Evolutionary conservation across 2,113 vertebrate species (phyloP).

Genomic region (Campylorhamphus procurvoides): DNA sequence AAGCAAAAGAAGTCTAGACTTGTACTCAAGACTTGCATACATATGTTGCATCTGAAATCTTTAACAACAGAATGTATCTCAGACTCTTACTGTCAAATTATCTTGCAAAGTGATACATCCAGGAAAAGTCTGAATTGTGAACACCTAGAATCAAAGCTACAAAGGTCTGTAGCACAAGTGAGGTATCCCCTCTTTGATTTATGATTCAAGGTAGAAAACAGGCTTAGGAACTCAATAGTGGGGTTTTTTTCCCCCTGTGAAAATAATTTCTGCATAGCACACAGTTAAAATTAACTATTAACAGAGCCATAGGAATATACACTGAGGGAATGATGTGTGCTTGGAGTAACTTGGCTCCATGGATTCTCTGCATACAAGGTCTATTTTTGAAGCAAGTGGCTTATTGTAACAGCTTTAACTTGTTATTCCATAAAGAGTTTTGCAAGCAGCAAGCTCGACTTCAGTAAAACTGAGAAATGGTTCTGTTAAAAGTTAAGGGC

Average conservation of each 20-base stretch:
- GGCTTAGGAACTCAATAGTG: not conserved
- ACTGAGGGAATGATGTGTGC: not conserved
- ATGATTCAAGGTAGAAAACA: not conserved
- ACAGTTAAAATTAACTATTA: constrained; percentile 40
- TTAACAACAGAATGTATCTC: not conserved
- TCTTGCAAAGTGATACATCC: not conserved
- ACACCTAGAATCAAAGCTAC: not conserved
- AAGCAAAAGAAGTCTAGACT: not conserved
- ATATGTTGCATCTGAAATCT: not conserved
- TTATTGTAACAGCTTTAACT: constrained; percentile 25
- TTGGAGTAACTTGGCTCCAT: constrained; percentile 2
- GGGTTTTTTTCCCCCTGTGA: not conserved
- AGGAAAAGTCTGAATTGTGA: not conserved
- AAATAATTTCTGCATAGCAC: constrained; percentile 16
- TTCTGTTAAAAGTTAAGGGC: not conserved
- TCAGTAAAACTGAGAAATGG: not conserved
- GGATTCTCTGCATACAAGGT: not conserved
- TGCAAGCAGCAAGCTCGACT: not conserved
- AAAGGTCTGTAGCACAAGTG: not conserved
- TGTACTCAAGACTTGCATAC: not conserved
- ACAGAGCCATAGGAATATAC: constrained; percentile 14
- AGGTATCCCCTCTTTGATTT: not conserved
- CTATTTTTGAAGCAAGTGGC: constrained; percentile 53
- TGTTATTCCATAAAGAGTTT: not conserved
- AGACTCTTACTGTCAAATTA: not conserved